Evolutionary conservation across 2,113 vertebrate species (phyloP).

Genomic region (Microtus pennsylvanicus): DNA sequence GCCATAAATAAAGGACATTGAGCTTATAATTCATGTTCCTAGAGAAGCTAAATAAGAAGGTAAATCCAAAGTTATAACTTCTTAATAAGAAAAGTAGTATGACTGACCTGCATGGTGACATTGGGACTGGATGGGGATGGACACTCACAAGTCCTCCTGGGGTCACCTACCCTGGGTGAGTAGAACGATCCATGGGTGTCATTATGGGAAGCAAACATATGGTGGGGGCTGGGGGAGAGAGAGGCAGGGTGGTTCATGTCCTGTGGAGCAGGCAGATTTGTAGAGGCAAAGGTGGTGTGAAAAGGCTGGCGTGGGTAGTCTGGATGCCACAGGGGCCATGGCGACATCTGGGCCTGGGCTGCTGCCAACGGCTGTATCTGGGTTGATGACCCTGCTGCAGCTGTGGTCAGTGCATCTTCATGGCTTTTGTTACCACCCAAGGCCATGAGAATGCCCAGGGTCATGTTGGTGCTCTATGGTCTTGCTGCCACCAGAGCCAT

Average conservation of each 20-base stretch:
- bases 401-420: not conserved
- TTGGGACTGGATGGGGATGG: not conserved
- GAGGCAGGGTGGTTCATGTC: not conserved
- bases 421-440: not conserved
- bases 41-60: too few species aligned
- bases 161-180: not conserved
- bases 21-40: too few species aligned
- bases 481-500: not conserved
- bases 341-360: not conserved
- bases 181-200: not conserved
- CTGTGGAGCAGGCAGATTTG: not conserved
- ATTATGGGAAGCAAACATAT: not conserved
- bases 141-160: not conserved
- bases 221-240: not conserved
- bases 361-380: not conserved
- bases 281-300: not conserved
- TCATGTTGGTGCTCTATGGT: not conserved
- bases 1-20: too few species aligned
- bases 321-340: not conserved
- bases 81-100: not conserved
- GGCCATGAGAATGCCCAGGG: not conserved
- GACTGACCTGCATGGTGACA: not conserved
- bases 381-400: not conserved
- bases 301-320: not conserved
- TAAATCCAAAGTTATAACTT: slow-evolving; percentile 43